Evolutionary conservation across 1,140 invertebrate genomes (phyloP).

Genomic region (Trichonephila clavata): DNA sequence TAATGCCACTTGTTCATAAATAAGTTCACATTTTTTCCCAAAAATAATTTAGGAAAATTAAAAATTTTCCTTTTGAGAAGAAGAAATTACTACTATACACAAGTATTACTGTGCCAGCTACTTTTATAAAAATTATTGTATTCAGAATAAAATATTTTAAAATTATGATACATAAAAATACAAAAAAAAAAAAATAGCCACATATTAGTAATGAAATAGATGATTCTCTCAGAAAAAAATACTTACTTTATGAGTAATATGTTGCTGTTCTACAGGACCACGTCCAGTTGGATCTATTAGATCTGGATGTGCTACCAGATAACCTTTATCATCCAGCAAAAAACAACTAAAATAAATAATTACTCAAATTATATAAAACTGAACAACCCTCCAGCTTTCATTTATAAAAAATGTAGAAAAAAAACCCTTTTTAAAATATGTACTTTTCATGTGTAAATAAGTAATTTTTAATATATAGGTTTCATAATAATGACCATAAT

Average conservation of each 20-base stretch:
- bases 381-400: not conserved
- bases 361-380: not conserved
- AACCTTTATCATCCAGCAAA: constrained; percentile 94
- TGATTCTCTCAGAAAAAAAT: not conserved
- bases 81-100: too few relatives aligned
- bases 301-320: constrained; percentile 92
- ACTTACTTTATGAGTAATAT: constrained; percentile 88
- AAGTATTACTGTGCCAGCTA: too few relatives aligned
- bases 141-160: not conserved
- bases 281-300: constrained; percentile 86
- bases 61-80: too few relatives aligned
- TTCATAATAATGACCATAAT: not conserved
- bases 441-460: too few relatives aligned
- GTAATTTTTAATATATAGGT: too few relatives aligned
- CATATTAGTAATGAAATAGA: not conserved
- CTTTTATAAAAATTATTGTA: too few relatives aligned
- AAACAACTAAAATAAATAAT: constrained; percentile 85
- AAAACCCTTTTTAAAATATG: not conserved
- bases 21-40: too few relatives aligned
- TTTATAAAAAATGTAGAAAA: not conserved
- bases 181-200: not conserved
- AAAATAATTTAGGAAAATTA: too few relatives aligned
- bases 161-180: not conserved
- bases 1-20: too few relatives aligned
- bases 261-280: constrained; percentile 87